These are phyloP conservation scores for Coregonus sp. DNA, from an alignment of 2,797 vertebrate species.

Conservation along the genomic window DNA sequence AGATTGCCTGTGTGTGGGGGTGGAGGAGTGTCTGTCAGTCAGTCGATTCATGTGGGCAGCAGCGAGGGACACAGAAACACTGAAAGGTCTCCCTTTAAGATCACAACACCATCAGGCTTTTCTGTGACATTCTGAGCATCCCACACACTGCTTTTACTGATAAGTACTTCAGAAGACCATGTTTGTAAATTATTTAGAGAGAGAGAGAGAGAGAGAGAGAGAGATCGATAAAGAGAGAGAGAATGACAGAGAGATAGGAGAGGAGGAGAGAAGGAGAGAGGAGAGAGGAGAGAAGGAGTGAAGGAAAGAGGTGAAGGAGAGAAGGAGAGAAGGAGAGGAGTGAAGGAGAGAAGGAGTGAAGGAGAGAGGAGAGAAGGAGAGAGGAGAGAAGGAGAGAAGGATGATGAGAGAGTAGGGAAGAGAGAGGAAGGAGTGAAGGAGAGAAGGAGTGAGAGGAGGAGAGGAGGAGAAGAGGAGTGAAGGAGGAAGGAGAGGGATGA, in stretches of 20 bases:
- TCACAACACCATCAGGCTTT: slow-evolving; percentile 45
- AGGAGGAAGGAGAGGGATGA: no score
- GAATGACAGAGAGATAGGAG: no score
- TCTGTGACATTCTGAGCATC: slow-evolving; percentile 36
- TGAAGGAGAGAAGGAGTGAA: neutral
- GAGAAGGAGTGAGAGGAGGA: no score
- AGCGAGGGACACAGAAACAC: slow-evolving; percentile 2
- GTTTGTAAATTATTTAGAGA: neutral
- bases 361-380: neutral
- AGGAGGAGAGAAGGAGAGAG: no score
- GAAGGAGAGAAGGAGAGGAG: no score
- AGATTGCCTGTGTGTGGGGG: neutral
- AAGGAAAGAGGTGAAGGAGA: slow-evolving; percentile 10
- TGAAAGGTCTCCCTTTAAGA: slow-evolving; percentile 35
- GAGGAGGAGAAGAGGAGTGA: no score
- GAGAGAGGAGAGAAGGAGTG: no score
- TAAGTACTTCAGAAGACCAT: slow-evolving; percentile 25
- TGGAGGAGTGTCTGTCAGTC: neutral
- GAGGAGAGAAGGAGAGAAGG: neutral
- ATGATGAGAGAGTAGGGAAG: no score
- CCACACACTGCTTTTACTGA: neutral
- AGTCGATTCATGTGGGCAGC: neutral
- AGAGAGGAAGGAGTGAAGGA: no score
- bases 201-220: no score
- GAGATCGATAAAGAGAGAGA: no score